phyloP scores from a whole-genome alignment of 2,797 vertebrate species.

The Betta splendens region DNA sequence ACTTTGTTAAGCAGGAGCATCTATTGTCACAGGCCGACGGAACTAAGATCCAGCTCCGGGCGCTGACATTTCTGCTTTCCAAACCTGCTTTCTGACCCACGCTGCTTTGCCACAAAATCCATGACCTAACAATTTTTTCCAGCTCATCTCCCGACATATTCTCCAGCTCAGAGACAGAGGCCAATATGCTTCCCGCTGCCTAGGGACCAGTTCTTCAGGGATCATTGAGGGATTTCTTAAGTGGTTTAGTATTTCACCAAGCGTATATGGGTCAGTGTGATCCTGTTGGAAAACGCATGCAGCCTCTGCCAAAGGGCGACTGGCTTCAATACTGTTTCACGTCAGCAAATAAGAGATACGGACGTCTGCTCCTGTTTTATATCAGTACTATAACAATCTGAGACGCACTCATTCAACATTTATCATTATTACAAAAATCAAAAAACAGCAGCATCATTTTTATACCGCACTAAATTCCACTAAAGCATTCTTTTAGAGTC shows the following conservation, averaged over 20 bases:
- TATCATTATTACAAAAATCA: too few relatives aligned
- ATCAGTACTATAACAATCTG: background rate
- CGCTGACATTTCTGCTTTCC: conserved; percentile 30
- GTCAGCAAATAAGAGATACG: background rate
- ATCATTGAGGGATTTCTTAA: conserved; percentile 61
- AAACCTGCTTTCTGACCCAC: conserved; percentile 30
- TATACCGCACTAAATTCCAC: background rate
- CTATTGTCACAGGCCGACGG: conserved; percentile 8
- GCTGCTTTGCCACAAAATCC: conserved; percentile 30
- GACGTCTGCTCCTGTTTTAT: too few relatives aligned
- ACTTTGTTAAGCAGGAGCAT: conserved; percentile 34
- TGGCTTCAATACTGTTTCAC: conserved; percentile 25
- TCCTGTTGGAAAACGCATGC: conserved; percentile 17
- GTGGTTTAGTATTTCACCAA: conserved; percentile 57
- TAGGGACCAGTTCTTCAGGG: conserved; percentile 44
- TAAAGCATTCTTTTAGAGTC: background rate
- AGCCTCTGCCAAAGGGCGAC: conserved; percentile 22
- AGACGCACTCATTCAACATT: too few relatives aligned
- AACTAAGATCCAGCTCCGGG: conserved; percentile 1
- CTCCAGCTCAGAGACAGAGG: conserved; percentile 23
- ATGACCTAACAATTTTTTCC: conserved; percentile 40
- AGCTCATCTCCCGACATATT: conserved; percentile 41
- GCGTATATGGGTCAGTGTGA: conserved; percentile 54
- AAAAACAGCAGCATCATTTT: too few relatives aligned
- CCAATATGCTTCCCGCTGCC: conserved; percentile 29